phyloP scores from a whole-genome alignment of 2,113 vertebrate genomes.

The Geococcyx californianus region DNA sequence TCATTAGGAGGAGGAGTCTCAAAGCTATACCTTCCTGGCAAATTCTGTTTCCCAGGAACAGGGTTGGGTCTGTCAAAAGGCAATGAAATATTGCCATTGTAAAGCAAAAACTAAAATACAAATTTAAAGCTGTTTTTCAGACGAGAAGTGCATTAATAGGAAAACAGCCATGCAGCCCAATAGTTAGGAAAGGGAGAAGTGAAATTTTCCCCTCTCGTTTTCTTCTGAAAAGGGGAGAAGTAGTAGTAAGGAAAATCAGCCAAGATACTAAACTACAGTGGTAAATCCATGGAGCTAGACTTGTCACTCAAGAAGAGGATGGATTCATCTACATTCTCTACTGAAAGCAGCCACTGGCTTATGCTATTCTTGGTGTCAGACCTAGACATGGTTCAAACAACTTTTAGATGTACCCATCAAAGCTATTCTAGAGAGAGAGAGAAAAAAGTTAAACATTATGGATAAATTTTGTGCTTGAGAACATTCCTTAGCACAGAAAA shows the following conservation, averaged over 20 bases:
- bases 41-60: not conserved
- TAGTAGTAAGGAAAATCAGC: not conserved
- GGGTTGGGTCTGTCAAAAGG: not conserved
- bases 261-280: fast-evolving
- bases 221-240: not conserved
- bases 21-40: not conserved
- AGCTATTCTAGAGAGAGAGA: not conserved
- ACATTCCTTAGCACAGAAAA: not conserved
- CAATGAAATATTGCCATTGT: not conserved
- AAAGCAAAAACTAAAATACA: not conserved
- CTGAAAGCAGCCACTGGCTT: not conserved
- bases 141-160: not conserved
- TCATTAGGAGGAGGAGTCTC: not conserved
- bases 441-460: not conserved
- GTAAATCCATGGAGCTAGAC: not conserved
- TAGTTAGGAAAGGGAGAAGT: not conserved
- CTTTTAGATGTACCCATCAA: not conserved
- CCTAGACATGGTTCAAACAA: not conserved
- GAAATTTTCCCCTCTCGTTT: not conserved
- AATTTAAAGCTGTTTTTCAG: not conserved
- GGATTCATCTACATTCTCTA: not conserved
- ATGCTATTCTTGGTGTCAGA: not conserved
- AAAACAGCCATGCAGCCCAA: not conserved
- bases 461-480: not conserved
- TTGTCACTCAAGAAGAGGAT: not conserved